Conservation (phyloP, 2,797 vertebrate genomes). For the Neosilurus mollespiculum region DNA sequence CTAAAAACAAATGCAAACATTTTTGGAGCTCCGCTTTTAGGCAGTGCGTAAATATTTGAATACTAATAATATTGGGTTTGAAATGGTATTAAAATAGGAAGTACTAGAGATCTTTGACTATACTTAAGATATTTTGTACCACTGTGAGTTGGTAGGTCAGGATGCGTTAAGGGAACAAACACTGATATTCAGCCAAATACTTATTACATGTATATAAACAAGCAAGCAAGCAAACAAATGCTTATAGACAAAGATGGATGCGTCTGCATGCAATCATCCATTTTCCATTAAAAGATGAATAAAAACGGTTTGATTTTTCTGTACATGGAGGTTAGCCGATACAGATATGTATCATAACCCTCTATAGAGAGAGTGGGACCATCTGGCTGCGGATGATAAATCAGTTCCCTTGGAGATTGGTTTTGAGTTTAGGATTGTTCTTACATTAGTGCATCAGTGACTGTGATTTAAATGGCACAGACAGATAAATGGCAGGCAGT, state of each 20-base stretch:
- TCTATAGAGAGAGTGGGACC: not conserved
- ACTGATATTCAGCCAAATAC: no score
- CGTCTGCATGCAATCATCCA: not conserved
- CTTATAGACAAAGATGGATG: not conserved
- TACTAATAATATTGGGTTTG: not conserved
- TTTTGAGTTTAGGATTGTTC: constrained; percentile 20
- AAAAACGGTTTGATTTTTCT: not conserved
- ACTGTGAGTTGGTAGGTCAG: not conserved
- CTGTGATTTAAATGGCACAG: constrained; percentile 31
- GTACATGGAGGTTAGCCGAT: not conserved
- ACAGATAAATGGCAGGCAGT: constrained; percentile 25
- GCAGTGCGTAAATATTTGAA: no score
- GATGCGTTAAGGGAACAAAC: not conserved
- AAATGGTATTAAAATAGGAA: not conserved
- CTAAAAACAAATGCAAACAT: no score
- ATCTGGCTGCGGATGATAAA: constrained; percentile 4
- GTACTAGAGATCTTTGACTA: no score
- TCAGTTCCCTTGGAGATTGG: not conserved
- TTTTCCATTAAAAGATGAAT: constrained; percentile 1
- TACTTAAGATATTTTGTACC: not conserved
- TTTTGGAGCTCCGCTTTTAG: no score
- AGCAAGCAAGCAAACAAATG: not conserved
- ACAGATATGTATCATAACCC: not conserved
- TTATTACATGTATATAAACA: no score
- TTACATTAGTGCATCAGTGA: constrained; percentile 35